Base-by-base conservation (phyloP, 2,888 invertebrate species). In the Acanthosepion lycidas region DNA sequence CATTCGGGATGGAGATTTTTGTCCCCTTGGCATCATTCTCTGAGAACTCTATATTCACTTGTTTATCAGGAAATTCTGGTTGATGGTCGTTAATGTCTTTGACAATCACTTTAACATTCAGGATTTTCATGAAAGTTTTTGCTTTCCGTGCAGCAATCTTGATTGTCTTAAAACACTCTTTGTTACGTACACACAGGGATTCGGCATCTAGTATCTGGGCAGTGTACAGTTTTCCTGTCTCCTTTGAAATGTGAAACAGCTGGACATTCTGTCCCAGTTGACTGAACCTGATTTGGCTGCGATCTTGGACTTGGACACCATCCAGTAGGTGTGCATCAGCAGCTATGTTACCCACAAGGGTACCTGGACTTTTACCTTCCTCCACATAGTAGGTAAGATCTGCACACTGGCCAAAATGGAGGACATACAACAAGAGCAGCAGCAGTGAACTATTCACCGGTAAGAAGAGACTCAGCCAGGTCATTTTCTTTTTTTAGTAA, bases 361-460 rank as follows among this genome's bases (percentile, higher is more conserved):
- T 78, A 78, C 78, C 78, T 78, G 78, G 78, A 78, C 78, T 78
- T 78, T 78, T 78, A 9, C 78, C 78, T n/a, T 78, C 78, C 78
- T 78, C 78, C n/a, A 78, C 78, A 33, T 78, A 78, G 78, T 78
- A 78, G n/a, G 78, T 78, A 33, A 78, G n/a, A 78, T 78, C 78
- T 33, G 78, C n/a, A 33, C n/a, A 9, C 18, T 33, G 78, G 78
- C 78, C 78, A n/a, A 33, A 18, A 78, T 78, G 78, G 12, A 78
- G 78, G 78, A 33, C 78, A n/a, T 9, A 15, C 78, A 78, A 78
- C 78, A 78, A 78, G n/a, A 78, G 78, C 78, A 78, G 78, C 78
- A n/a, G 78, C n/a, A 78, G 78, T 5, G 33, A n/a, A 78, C 78
- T 78, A n/a, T 78, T 78, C 78, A 78, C 78, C 78, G 78, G 78